phyloP scores from a whole-genome alignment of 2,113 vertebrate species.

The Chrysemys picta region DNA sequence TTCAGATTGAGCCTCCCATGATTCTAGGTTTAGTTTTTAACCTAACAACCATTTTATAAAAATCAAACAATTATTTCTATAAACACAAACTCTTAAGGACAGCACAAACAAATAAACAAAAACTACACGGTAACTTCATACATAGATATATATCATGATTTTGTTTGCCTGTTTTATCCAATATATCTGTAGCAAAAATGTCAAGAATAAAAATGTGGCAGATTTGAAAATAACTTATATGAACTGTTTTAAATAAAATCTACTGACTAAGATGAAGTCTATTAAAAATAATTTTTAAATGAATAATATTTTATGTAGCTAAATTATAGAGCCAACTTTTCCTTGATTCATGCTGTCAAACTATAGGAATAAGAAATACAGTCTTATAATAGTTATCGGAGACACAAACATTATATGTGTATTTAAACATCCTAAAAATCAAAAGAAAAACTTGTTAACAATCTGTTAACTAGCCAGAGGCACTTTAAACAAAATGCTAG shows the following conservation, averaged over 20 bases:
- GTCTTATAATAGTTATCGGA: neutral
- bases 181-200: neutral
- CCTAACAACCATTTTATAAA: neutral
- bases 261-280: neutral
- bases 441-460: neutral
- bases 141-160: neutral
- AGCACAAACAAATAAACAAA: conserved; percentile 7
- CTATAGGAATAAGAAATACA: neutral
- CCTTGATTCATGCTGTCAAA: neutral
- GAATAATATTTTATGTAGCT: neutral
- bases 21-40: conserved; percentile 9
- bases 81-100: conserved; percentile 7
- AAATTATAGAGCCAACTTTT: neutral
- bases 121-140: neutral
- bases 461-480: rapidly evolving
- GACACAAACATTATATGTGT: neutral
- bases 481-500: neutral
- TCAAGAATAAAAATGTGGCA: neutral
- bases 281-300: neutral
- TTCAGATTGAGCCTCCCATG: neutral
- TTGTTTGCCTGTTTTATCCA: conserved; percentile 8
- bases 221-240: neutral
- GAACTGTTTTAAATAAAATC: neutral
- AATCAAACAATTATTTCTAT: neutral
- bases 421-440: neutral